Conservation (phyloP, 2,888 invertebrate genomes). For the Hemaris fuciformis region DNA sequence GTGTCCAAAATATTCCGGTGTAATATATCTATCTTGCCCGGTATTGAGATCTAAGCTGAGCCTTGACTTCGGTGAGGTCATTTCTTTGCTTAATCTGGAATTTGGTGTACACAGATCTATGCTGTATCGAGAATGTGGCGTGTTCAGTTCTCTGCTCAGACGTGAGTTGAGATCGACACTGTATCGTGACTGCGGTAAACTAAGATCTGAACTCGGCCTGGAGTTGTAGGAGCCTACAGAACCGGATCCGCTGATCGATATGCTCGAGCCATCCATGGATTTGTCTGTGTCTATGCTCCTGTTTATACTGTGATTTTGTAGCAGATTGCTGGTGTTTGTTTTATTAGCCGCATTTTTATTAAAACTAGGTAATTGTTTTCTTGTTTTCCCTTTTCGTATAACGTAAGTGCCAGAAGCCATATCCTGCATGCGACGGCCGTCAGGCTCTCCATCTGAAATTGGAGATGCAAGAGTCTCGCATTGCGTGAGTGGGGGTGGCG, state of each 20-base stretch:
- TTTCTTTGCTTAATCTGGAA: conserved; percentile 80
- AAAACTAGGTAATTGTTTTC: conserved; percentile 84
- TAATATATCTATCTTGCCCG: conserved; percentile 69
- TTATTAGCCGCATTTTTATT: conserved; percentile 77
- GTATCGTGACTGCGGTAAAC: conserved; percentile 81
- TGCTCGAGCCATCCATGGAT: conserved; percentile 74
- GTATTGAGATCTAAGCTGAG: conserved; percentile 83
- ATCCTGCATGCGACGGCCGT: conserved; percentile 59
- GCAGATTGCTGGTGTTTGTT: conserved; percentile 56
- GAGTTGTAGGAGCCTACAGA: conserved; percentile 83
- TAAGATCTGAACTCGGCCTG: conserved; percentile 83
- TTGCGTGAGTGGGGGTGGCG: conserved; percentile 84
- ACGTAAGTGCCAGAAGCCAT: conserved; percentile 88
- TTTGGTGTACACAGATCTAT: conserved; percentile 85
- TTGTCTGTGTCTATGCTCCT: conserved; percentile 73
- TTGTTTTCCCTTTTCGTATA: conserved; percentile 87
- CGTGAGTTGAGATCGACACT: conserved; percentile 80
- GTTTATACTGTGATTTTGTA: conserved; percentile 73
- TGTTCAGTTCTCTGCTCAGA: conserved; percentile 81
- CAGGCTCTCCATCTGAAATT: conserved; percentile 81
- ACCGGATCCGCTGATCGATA: conserved; percentile 76
- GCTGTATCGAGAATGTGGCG: conserved; percentile 85
- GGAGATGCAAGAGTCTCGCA: conserved; percentile 86
- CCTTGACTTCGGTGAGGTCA: conserved; percentile 82
- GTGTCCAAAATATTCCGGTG: conserved; percentile 71